Conservation (phyloP, 2,113 vertebrate genomes). For the Tilapia sparmanii region DNA sequence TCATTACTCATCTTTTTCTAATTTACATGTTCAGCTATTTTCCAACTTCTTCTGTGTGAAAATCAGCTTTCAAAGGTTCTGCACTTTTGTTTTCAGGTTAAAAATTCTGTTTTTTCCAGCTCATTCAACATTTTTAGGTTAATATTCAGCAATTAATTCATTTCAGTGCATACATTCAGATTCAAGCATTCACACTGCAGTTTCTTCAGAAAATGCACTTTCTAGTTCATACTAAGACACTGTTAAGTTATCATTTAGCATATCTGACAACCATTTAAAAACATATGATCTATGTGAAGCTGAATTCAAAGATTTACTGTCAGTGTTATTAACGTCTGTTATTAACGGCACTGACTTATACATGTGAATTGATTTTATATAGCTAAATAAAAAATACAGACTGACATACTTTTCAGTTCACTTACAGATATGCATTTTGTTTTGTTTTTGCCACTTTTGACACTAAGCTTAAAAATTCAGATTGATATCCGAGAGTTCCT, state of each 20-base stretch:
- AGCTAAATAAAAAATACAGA: neutral
- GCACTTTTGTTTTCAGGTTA: too few relatives aligned
- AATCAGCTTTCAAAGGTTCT: too few relatives aligned
- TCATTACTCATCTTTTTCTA: too few relatives aligned
- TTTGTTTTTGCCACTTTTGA: neutral
- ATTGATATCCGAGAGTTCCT: neutral
- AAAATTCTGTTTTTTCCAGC: too few relatives aligned
- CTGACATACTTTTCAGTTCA: neutral
- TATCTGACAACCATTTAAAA: neutral
- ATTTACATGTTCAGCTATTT: too few relatives aligned
- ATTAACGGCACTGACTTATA: neutral
- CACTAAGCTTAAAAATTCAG: neutral
- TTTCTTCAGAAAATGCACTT: too few relatives aligned
- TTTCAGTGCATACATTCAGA: too few relatives aligned
- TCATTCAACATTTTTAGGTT: too few relatives aligned
- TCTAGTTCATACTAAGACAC: accelerated
- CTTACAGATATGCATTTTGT: neutral
- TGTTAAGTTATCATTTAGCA: neutral
- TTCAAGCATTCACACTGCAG: too few relatives aligned
- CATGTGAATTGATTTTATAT: neutral
- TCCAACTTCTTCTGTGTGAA: too few relatives aligned
- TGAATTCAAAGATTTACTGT: neutral
- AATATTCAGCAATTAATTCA: too few relatives aligned
- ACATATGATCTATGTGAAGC: neutral
- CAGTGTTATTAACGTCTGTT: neutral